Conservation (phyloP, 2,113 vertebrate genomes). For the Anarhynchus alexandrinus region DNA sequence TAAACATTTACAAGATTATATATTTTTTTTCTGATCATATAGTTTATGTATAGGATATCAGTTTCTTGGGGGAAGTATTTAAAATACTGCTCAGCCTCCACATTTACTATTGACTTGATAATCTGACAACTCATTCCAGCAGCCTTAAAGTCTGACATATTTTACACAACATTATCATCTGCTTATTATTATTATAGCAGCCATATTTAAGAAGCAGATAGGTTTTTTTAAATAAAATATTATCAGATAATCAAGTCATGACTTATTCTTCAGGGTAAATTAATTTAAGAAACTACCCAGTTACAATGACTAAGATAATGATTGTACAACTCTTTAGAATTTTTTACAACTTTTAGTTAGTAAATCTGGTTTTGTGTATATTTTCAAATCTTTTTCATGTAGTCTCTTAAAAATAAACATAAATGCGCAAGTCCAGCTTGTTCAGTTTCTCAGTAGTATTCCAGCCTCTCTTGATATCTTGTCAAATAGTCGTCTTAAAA, state of each 20-base stretch:
- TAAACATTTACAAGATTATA: constrained; percentile 70
- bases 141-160: constrained; percentile 78
- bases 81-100: constrained; percentile 74
- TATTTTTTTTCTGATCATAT: constrained; percentile 65
- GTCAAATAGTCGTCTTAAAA: constrained; percentile 73
- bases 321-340: constrained; percentile 83
- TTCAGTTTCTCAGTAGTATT: constrained; percentile 88
- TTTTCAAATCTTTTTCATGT: constrained; percentile 76
- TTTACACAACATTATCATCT: constrained; percentile 80
- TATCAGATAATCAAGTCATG: constrained; percentile 84
- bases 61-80: constrained; percentile 66
- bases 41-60: constrained; percentile 57
- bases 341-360: constrained; percentile 86
- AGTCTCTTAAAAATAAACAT: constrained; percentile 84
- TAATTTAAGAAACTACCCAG: constrained; percentile 83
- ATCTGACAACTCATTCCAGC: constrained; percentile 79
- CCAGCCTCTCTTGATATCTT: constrained; percentile 77
- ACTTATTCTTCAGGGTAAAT: constrained; percentile 79
- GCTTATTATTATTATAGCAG: constrained; percentile 84
- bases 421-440: constrained; percentile 94
- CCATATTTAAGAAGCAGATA: constrained; percentile 83
- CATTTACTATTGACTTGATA: constrained; percentile 70
- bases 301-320: constrained; percentile 79
- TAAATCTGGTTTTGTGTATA: constrained; percentile 80
- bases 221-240: constrained; percentile 80